phyloP scores from a whole-genome alignment of 2,113 vertebrate genomes.

The Passer domesticus region DNA sequence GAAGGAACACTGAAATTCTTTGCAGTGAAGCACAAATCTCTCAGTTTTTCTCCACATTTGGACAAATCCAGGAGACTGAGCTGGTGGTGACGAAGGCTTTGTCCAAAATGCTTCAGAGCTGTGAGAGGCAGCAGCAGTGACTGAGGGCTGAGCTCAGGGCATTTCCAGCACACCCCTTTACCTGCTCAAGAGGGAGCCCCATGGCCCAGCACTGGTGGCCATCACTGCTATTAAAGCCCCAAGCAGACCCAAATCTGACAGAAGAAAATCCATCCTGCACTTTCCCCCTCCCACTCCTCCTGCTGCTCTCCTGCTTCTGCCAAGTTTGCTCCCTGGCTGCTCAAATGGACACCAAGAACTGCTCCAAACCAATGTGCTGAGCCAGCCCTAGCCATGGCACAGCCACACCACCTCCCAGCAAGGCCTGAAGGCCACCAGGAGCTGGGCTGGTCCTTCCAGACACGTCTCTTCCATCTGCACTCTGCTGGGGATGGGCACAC shows the following conservation, averaged over 20 bases:
- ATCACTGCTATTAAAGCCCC: neutral
- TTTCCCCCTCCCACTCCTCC: neutral
- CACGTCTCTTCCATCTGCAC: neutral
- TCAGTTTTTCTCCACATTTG: neutral
- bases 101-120: neutral
- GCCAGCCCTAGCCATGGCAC: rapidly evolving
- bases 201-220: neutral
- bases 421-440: neutral
- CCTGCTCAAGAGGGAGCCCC: neutral
- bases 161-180: neutral
- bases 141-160: neutral
- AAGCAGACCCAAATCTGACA: neutral
- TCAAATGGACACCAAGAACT: neutral
- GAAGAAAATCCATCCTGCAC: neutral
- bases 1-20: neutral
- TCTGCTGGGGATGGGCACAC: neutral
- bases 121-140: neutral
- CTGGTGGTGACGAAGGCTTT: neutral
- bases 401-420: neutral
- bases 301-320: neutral
- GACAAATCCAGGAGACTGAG: neutral
- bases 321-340: neutral
- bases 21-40: neutral
- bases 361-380: neutral
- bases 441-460: neutral